Evolutionary conservation across 2,888 invertebrate genomes (phyloP), one percentile per base, ranked within the genome.

Genomic region (Caradrina clavipalpis): DNA sequence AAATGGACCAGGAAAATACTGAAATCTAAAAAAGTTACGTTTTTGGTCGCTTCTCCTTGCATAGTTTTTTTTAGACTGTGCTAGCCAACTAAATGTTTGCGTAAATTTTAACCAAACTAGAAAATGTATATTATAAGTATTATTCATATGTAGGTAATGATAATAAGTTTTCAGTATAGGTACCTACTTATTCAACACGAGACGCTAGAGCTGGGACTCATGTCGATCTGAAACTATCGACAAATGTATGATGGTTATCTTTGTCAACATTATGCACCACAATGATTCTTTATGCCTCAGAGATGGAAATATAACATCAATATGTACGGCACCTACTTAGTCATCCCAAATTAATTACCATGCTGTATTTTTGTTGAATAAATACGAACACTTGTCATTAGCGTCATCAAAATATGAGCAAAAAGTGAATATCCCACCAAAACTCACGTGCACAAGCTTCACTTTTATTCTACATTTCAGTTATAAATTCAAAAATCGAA

Each of bases 101-200:
- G 8, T 35, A 35, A 35, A 35, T 35, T 7, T 35, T 8, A 35
- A 35, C 8, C 7, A 6, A 35, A 35, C 35, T 39, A 39, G 39
- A 39, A 39, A 39, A 39, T 39, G 13, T 13, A 39, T 13, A 39
- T 39, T 39, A 39, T 13, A 39, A 39, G 39, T 39, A 39, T 39
- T 13, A 39, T 39, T 39, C 3, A 4, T 39, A 2, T 39, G 39
- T 39, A 39, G 39, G 42, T 31, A 45, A 45, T 31, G 13, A 31
- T 39, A 58, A 45, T 31, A 17, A 65, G 65, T 39, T 39, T 64
- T 66, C 67, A 66, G 11, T 65, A 39, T 39, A n/a, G n/a, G n/a
- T n/a, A 13, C 39, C 1, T 13, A 39, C 3, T 39, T 39, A 13
- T 39, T 39, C 39, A 39, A 39, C n/a, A 51, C 15, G 42, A 51